These are phyloP conservation scores for Acromyrmex echinatior DNA, from an alignment of 1,140 invertebrate genomes.

Conservation along the genomic window DNA sequence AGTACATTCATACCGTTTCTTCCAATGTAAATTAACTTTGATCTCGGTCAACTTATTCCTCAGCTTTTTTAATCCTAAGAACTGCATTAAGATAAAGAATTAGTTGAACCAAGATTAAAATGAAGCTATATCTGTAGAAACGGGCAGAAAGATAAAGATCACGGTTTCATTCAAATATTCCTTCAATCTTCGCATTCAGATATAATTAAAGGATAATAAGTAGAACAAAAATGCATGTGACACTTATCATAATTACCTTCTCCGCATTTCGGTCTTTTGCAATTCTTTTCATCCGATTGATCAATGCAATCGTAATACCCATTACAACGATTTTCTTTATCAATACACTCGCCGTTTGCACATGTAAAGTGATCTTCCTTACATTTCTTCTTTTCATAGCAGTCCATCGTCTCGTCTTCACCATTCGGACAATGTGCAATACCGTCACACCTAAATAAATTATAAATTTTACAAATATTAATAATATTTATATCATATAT, in stretches of 20 bases:
- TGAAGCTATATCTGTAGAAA: too few relatives aligned
- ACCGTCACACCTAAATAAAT: constrained; percentile 88
- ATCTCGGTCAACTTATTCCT: too few relatives aligned
- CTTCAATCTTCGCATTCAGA: too few relatives aligned
- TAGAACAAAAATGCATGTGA: background rate
- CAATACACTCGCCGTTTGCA: constrained; percentile 89
- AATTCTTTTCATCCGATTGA: constrained; percentile 92
- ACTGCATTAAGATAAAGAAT: too few relatives aligned
- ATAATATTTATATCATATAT: background rate
- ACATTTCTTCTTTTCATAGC: constrained; percentile 77
- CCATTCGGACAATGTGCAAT: constrained; percentile 89
- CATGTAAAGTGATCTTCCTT: constrained; percentile 86
- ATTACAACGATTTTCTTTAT: constrained; percentile 90
- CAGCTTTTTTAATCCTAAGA: too few relatives aligned
- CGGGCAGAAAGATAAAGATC: too few relatives aligned
- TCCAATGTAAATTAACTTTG: too few relatives aligned
- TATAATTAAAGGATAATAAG: constrained; percentile 5
- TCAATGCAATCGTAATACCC: constrained; percentile 91
- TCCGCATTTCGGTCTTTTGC: constrained; percentile 76
- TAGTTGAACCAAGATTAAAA: too few relatives aligned
- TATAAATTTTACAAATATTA: background rate
- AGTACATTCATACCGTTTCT: too few relatives aligned
- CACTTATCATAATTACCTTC: constrained; percentile 67
- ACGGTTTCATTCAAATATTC: too few relatives aligned
- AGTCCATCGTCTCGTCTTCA: constrained; percentile 89